Evolutionary conservation across 1,140 invertebrate species (phyloP).

Genomic region (Papilio glaucus): DNA sequence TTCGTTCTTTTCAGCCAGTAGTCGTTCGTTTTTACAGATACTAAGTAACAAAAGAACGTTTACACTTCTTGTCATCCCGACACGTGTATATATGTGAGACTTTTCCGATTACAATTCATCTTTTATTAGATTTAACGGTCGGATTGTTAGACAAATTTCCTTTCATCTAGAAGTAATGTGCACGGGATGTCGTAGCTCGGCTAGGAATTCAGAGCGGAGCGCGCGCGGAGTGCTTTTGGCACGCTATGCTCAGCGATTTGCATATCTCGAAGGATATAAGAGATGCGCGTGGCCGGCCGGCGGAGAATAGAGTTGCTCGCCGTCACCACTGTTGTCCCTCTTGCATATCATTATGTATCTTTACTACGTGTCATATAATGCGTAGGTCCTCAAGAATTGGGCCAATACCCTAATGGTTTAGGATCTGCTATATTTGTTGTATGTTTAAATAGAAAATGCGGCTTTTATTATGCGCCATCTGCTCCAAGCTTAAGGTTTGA

Average conservation of each 20-base stretch:
- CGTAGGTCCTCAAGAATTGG: too few relatives aligned
- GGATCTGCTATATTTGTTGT: too few relatives aligned
- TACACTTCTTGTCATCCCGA: too few relatives aligned
- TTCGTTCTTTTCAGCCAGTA: too few relatives aligned
- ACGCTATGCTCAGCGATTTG: conserved; percentile 49
- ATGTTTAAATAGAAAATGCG: too few relatives aligned
- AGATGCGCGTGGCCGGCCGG: conserved; percentile 48
- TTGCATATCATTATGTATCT: not conserved
- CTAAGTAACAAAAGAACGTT: too few relatives aligned
- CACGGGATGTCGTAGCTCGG: conserved; percentile 38
- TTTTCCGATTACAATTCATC: too few relatives aligned
- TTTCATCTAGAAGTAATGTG: conserved; percentile 25
- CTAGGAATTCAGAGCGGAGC: conserved; percentile 46
- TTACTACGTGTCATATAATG: not conserved
- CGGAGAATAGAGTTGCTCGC: conserved; percentile 5
- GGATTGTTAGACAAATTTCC: not conserved
- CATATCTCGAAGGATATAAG: conserved; percentile 50
- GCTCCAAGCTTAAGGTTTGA: too few relatives aligned
- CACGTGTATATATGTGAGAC: too few relatives aligned
- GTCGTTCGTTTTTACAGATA: too few relatives aligned
- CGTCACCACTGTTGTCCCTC: not conserved
- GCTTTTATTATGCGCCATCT: too few relatives aligned
- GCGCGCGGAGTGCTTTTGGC: conserved; percentile 55
- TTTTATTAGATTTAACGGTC: not conserved
- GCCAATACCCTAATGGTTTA: too few relatives aligned